Evolutionary conservation across 2,888 invertebrate species (phyloP).

Genomic region (Bedellia somnulentella): DNA sequence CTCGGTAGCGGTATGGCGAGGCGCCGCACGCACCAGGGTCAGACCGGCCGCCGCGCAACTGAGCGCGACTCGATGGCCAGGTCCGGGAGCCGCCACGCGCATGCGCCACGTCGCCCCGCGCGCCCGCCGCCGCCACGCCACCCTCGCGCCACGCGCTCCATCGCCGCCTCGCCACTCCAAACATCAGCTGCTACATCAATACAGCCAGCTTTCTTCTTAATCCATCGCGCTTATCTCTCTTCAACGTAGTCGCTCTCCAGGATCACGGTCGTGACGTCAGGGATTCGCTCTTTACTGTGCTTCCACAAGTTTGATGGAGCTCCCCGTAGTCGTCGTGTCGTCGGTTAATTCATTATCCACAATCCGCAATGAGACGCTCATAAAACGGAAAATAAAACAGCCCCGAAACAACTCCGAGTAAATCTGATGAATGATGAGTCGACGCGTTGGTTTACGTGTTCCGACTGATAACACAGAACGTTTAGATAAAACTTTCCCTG

Average conservation of each 20-base stretch:
- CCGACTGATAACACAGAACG: too few species aligned
- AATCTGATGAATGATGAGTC: constrained; percentile 1
- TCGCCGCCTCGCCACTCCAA: too few species aligned
- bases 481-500: too few species aligned
- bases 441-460: too few species aligned
- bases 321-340: constrained; percentile 13
- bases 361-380: constrained; percentile 15
- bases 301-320: constrained; percentile 11
- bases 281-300: constrained; percentile 10
- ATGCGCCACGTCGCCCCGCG: constrained; percentile 11
- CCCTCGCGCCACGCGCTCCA: neutral
- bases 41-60: constrained; percentile 57
- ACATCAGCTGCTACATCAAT: neutral
- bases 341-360: constrained; percentile 17
- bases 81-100: constrained; percentile 29
- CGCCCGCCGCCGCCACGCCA: constrained; percentile 1
- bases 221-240: neutral
- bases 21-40: constrained; percentile 38
- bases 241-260: too few species aligned
- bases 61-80: constrained; percentile 35
- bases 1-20: constrained; percentile 19
- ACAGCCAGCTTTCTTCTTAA: neutral
- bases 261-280: constrained; percentile 26
- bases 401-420: constrained; percentile 6
- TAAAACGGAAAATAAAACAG: constrained; percentile 17